Evolutionary conservation across 1,140 invertebrate species (phyloP).

Genomic region (Macrobrachium rosenbergii): DNA sequence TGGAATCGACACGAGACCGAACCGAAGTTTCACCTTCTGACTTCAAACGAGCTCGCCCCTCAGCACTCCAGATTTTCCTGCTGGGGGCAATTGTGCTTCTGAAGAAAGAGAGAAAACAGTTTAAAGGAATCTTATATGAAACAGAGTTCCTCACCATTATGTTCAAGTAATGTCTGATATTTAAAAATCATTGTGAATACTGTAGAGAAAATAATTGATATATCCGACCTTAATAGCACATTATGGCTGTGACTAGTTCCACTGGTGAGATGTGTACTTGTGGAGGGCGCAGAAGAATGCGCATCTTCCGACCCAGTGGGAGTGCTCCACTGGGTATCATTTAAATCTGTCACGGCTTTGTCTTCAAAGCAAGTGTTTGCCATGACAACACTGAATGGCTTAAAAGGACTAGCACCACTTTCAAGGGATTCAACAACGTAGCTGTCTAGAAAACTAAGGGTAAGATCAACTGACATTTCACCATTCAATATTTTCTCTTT

Average conservation of each 20-base stretch:
- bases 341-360: neutral
- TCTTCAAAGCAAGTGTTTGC: constrained; percentile 5
- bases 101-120: neutral
- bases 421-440: constrained; percentile 44
- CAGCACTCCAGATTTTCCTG: constrained; percentile 44
- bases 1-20: constrained; percentile 11
- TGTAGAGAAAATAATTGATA: neutral
- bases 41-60: constrained; percentile 24
- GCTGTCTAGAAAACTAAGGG: constrained; percentile 44
- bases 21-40: constrained; percentile 41
- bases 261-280: constrained; percentile 35
- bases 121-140: neutral
- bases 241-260: constrained; percentile 33
- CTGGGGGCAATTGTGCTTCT: constrained; percentile 33
- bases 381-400: constrained; percentile 32
- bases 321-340: constrained; percentile 7
- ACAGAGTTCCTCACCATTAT: neutral
- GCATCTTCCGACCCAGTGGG: constrained; percentile 36
- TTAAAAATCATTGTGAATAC: neutral
- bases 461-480: constrained; percentile 24
- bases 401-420: constrained; percentile 32
- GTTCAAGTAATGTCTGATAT: neutral
- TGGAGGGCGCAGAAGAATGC: constrained; percentile 40
- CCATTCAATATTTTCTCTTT: constrained; percentile 40
- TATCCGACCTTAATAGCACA: constrained; percentile 7